Percentiles rank a stretch among this genome's conserved stretches.
Conservation (phyloP, 2,113 vertebrate species). For the Tachycineta bicolor region DNA sequence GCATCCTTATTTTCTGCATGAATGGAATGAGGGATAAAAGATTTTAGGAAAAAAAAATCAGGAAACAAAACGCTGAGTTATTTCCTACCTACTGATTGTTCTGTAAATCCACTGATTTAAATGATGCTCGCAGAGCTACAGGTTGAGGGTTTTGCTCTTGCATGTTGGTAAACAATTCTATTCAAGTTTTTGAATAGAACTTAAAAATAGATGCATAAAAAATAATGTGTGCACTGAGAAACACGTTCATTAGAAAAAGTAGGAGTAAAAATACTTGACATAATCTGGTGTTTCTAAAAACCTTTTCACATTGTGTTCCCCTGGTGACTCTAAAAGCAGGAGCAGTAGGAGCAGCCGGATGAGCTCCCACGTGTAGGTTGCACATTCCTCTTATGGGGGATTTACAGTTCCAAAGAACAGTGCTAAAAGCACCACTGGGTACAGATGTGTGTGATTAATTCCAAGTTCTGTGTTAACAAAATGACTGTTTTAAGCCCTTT, state of each 20-base stretch:
- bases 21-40: background rate
- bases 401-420: constrained; percentile 1
- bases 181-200: background rate
- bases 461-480: constrained; percentile 30
- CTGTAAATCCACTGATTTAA: background rate
- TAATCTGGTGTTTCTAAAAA: background rate
- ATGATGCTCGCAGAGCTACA: background rate
- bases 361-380: background rate
- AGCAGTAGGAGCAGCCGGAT: background rate
- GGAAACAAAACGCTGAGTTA: background rate
- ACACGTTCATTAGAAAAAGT: background rate
- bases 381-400: background rate
- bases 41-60: background rate
- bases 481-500: constrained; percentile 39
- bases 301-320: background rate
- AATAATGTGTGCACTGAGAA: background rate
- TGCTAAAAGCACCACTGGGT: constrained; percentile 21
- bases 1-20: background rate
- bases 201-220: background rate
- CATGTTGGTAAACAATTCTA: background rate
- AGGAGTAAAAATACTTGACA: background rate
- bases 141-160: background rate
- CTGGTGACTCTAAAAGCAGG: background rate
- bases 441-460: background rate
- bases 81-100: background rate